Evolutionary conservation across 2,797 vertebrate species (phyloP), one percentile per base, ranked within the genome.

Genomic region (Dendrocincla tyrannina): DNA sequence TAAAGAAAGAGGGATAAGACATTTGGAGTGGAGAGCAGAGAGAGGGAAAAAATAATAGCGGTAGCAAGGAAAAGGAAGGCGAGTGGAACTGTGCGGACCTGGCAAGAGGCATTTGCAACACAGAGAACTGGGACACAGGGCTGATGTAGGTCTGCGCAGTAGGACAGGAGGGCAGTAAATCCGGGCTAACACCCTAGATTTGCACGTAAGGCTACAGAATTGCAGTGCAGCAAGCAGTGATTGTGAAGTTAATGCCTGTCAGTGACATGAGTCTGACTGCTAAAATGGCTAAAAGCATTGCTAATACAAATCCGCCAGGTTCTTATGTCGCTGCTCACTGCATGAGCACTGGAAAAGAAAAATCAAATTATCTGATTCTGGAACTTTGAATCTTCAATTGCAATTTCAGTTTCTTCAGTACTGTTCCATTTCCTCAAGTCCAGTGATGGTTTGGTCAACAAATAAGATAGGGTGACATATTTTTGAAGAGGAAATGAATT

Each of bases 121-220:
- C 8, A n/a, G 35, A 55, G 70, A 94, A 91, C 2, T 95, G 84
- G 72, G 83, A 50, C 79, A 77, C 49, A 2, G 53, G 32, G 47
- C 67, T 85, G 58, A 82, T 91, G 55, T 46, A 70, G 82, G 56
- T 79, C 85, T 85, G 4, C 3, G 5, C 28, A 85, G 88, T 82
- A 63, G 88, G 88, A 91, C 2, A 94, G 77, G 66, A 94, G 93
- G 70, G 73, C 94, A 87, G 79, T 87, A 93, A 95, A 91, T 95
- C 85, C 19, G 1, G 70, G 73, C 76, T 93, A 85, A 90, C 68
- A 68, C 62, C 59, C 44, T 4, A 7, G 79, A 47, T 74, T 78
- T 0, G 1, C 55, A 16, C 5, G 0, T 75, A 90, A 67, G 76
- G 25, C 59, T 53, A 2, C 24, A 35, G 85, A 84, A 47, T 5